Percentiles rank a stretch among this genome's conserved stretches.
Evolutionary conservation across 2,797 vertebrate genomes (phyloP).

Genomic region (Malacoctenus gilli): DNA sequence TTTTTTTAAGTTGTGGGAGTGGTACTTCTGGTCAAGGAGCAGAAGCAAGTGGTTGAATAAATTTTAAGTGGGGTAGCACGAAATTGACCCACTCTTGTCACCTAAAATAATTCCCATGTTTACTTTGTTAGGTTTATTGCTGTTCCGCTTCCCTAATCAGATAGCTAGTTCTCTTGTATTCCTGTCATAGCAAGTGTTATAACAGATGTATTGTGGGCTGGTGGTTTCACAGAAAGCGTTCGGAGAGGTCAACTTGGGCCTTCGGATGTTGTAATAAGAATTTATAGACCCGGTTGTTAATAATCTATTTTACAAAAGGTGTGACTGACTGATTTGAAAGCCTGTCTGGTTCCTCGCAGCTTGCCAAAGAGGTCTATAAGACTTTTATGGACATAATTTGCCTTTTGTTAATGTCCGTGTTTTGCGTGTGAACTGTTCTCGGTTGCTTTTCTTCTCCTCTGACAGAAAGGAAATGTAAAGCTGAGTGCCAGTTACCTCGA

Average conservation of each 20-base stretch:
- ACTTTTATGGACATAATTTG: slow-evolving; percentile 8
- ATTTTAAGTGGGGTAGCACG: too few relatives aligned
- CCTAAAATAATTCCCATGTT: not conserved
- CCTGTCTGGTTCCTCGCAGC: not conserved
- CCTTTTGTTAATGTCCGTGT: not conserved
- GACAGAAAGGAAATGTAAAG: slow-evolving; percentile 2
- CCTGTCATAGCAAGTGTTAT: not conserved
- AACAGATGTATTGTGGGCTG: not conserved
- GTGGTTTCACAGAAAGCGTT: not conserved
- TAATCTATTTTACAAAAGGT: too few relatives aligned
- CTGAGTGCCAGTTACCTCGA: slow-evolving; percentile 5
- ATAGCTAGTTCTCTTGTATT: not conserved
- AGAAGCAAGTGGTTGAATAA: not conserved
- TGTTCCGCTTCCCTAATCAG: not conserved
- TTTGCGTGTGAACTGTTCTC: not conserved
- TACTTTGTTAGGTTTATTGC: not conserved
- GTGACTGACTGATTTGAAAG: too few relatives aligned
- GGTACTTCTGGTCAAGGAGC: not conserved
- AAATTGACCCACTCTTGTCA: not conserved
- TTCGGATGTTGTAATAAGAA: not conserved
- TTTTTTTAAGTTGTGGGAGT: not conserved
- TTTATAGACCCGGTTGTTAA: not conserved
- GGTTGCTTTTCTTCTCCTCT: not conserved
- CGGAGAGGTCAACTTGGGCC: not conserved
- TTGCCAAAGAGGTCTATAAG: not conserved